Conservation (phyloP, 2,113 vertebrate genomes). For the Notothenia rossii region DNA sequence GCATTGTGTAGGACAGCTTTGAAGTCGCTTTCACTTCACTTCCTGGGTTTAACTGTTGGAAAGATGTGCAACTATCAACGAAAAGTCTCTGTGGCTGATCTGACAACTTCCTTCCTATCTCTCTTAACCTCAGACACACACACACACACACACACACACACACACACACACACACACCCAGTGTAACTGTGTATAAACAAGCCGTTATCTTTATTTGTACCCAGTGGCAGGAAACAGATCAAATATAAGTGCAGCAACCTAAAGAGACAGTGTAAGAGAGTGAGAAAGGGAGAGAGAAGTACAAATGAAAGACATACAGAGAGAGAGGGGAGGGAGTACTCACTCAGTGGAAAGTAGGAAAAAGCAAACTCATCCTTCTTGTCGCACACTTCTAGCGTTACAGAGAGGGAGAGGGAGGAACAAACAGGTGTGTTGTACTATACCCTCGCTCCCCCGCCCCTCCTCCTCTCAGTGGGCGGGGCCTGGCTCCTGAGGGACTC, state of each 20-base stretch:
- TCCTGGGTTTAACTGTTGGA: constrained; percentile 40
- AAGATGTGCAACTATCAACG: constrained; percentile 35
- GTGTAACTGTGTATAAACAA: constrained; percentile 20
- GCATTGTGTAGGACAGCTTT: constrained; percentile 19
- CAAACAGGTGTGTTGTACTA: constrained; percentile 81
- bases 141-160: constrained; percentile 8
- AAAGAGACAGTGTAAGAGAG: constrained; percentile 1
- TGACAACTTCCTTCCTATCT: constrained; percentile 71
- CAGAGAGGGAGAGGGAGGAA: constrained; percentile 59
- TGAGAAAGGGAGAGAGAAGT: constrained; percentile 2
- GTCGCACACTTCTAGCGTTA: constrained; percentile 66
- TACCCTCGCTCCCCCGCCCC: constrained; percentile 28
- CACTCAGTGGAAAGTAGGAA: constrained; percentile 51
- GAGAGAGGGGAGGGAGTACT: constrained; percentile 12
- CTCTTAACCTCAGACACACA: constrained; percentile 13
- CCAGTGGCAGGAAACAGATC: constrained; percentile 48
- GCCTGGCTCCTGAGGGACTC: constrained; percentile 62
- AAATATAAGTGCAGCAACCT: constrained; percentile 21
- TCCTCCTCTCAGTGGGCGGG: constrained; percentile 60
- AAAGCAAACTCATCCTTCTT: constrained; percentile 64
- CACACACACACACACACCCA: constrained; percentile 4
- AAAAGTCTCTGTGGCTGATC: constrained; percentile 58
- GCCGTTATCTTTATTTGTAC: constrained; percentile 50
- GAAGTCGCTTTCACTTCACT: constrained; percentile 35
- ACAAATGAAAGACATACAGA: background rate